phyloP scores from a whole-genome alignment of 2,888 invertebrate species.

The Archips crataeganus region DNA sequence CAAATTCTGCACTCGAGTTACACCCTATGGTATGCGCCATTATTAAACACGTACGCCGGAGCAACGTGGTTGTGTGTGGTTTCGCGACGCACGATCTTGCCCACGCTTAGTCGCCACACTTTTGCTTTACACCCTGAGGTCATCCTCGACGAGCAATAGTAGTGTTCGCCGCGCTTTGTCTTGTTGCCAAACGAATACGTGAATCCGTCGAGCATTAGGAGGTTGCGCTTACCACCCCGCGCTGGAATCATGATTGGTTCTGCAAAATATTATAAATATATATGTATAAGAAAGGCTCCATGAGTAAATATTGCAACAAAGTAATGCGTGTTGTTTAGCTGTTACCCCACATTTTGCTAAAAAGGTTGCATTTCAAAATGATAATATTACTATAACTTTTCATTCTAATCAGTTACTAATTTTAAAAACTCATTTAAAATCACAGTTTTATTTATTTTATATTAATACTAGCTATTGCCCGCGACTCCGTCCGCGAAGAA shows the following conservation, averaged over 20 bases:
- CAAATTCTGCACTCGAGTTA: neutral
- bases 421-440: no score
- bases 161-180: neutral
- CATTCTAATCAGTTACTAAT: no score
- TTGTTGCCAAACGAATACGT: slow-evolving; percentile 42
- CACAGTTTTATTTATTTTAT: no score
- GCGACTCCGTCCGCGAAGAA: no score
- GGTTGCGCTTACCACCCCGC: slow-evolving; percentile 33
- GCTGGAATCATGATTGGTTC: slow-evolving; percentile 9
- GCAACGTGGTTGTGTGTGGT: slow-evolving; percentile 1
- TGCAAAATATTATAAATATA: no score
- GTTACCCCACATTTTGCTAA: no score
- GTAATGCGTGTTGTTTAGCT: no score
- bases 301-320: no score
- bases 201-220: slow-evolving; percentile 42
- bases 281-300: no score
- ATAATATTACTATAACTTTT: no score
- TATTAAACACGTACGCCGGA: neutral
- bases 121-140: neutral
- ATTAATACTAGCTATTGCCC: no score
- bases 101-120: neutral
- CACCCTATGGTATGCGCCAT: neutral
- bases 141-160: neutral
- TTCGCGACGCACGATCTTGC: neutral
- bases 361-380: no score